Base-by-base conservation (phyloP, 2,888 invertebrate genomes). In the Stenodera caucasica region DNA sequence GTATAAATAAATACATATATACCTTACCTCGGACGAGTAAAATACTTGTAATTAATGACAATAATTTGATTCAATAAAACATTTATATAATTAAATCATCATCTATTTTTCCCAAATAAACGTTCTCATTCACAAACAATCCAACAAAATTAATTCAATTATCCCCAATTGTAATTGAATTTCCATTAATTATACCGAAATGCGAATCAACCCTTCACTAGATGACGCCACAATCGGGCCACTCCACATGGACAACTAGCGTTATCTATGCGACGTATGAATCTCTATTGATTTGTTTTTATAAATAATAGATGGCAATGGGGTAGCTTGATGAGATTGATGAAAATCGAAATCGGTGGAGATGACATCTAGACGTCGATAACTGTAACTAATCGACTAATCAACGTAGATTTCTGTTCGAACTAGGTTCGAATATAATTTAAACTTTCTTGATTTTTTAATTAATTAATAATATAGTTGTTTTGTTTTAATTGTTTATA, bases 31-130 rank as follows among this genome's bases (percentile, higher is more conserved):
- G 74, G 69, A 64, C 70, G 71, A 73, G 73, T 74, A 69, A 75
- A 23, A 52, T 64, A 66, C 76, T 76, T 78, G 78, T 78, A 79
- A 75, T 77, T 78, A 71, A 78, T 76, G 80, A 80, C 80, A 80
- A 80, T 80, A 80, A 80, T 75, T 75, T 70, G 72, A 76, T 75
- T 77, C 76, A 78, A 79, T 79, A 79, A 78, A 79, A 70, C 68
- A 77, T 74, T 73, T 73, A 70, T 70, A 72, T 68, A 68, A 60
- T 54, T 56, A 50, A 54, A 51, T 32, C 52, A 32, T 3, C 26
- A 49, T 32, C 18, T 11, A 53, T 32, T 23, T 33, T 18, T 53
- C 23, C n/a, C 33, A n/a, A n/a, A n/a, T n/a, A n/a, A n/a, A n/a
- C n/a, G n/a, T n/a, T n/a, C 53, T 15, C 2, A 4, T 26, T 5